A percentile compares a stretch with the other conserved stretches of the same genome.
These are phyloP conservation scores for Palloptera scutellata DNA, from an alignment of 2,888 invertebrate species.

Conservation along the genomic window DNA sequence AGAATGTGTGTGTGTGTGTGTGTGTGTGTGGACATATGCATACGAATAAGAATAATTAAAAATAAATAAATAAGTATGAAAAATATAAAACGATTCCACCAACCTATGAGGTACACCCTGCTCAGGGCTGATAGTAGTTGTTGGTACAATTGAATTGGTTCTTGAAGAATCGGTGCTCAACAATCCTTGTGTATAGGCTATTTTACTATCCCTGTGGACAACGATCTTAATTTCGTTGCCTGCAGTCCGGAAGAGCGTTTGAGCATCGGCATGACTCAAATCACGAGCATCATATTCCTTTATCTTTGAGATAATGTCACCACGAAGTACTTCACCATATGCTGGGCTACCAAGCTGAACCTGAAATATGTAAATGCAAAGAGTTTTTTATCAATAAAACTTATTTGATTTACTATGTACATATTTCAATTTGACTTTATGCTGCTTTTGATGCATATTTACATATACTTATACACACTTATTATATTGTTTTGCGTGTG, in stretches of 20 bases:
- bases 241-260: slow-evolving; percentile 84
- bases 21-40: too few relatives aligned
- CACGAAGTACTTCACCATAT: slow-evolving; percentile 84
- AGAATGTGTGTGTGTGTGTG: background rate
- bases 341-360: slow-evolving; percentile 86
- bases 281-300: slow-evolving; percentile 88
- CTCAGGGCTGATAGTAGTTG: slow-evolving; percentile 50
- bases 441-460: background rate
- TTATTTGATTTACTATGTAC: background rate
- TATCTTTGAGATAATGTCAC: slow-evolving; percentile 90
- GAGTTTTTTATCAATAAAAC: background rate
- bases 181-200: slow-evolving; percentile 62
- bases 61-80: background rate
- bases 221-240: slow-evolving; percentile 81
- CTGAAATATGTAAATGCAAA: slow-evolving; percentile 64
- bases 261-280: slow-evolving; percentile 90
- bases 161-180: slow-evolving; percentile 67
- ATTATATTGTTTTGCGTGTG: too few relatives aligned
- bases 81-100: background rate
- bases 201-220: slow-evolving; percentile 70
- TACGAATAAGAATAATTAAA: slow-evolving; percentile 3
- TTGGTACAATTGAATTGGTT: slow-evolving; percentile 63
- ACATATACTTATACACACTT: background rate
- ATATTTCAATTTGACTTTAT: too few relatives aligned
- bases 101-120: slow-evolving; percentile 66